Conservation (phyloP, 2,113 vertebrate genomes). For the Cephalopholis sonnerati region DNA sequence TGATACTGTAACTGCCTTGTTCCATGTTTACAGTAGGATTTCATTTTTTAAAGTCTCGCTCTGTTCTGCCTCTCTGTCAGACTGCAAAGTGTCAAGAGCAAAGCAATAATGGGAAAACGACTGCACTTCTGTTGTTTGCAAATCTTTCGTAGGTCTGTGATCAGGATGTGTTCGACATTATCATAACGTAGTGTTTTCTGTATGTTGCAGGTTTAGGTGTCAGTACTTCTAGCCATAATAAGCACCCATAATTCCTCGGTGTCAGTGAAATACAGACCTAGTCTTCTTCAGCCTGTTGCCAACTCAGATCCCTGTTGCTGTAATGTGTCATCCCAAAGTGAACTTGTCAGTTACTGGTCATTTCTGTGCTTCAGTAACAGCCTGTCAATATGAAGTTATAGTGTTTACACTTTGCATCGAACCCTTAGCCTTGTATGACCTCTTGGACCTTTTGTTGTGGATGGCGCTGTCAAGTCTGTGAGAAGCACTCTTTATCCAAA, state of each 20-base stretch:
- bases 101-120: constrained; percentile 51
- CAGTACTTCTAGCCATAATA: constrained; percentile 14
- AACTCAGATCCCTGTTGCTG: constrained; percentile 33
- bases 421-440: constrained; percentile 20
- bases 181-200: background rate
- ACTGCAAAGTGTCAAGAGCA: constrained; percentile 47
- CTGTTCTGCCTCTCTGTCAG: constrained; percentile 29
- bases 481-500: constrained; percentile 21
- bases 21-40: constrained; percentile 50
- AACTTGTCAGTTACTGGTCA: constrained; percentile 34
- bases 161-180: background rate
- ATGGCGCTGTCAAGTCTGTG: constrained; percentile 3
- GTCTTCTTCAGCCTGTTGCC: constrained; percentile 29
- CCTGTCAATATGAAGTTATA: background rate
- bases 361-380: constrained; percentile 35
- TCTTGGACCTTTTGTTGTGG: constrained; percentile 28
- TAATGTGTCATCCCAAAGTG: constrained; percentile 40
- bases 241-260: background rate
- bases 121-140: constrained; percentile 6
- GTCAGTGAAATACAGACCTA: constrained; percentile 5
- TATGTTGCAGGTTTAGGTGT: constrained; percentile 17
- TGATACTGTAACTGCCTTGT: constrained; percentile 61
- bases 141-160: constrained; percentile 12
- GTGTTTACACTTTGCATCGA: constrained; percentile 40
- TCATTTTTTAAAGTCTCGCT: background rate